These are phyloP conservation scores for Hipparchia semele DNA, from an alignment of 2,888 invertebrate species.

Conservation along the genomic window DNA sequence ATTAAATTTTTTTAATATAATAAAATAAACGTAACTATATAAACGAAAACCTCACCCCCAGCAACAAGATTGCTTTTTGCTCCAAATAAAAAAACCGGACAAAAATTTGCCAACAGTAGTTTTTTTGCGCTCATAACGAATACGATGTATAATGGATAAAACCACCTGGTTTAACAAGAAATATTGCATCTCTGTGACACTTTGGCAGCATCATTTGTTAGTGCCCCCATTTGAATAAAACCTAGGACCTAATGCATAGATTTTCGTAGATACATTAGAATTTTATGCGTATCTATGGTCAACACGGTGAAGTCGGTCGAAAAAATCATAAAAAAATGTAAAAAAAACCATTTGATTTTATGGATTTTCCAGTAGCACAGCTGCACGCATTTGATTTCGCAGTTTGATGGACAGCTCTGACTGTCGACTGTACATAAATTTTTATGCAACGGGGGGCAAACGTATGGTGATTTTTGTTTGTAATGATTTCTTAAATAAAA, in stretches of 20 bases:
- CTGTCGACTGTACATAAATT: conserved; percentile 53
- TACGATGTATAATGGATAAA: conserved; percentile 74
- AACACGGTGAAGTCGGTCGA: conserved; percentile 41
- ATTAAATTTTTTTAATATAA: no score
- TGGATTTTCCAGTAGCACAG: conserved; percentile 31
- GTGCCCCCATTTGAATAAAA: conserved; percentile 69
- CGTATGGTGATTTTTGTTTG: conserved; percentile 55
- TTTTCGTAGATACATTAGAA: conserved; percentile 50
- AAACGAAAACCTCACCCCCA: conserved; percentile 8
- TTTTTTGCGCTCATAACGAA: conserved; percentile 56
- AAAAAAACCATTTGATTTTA: conserved; percentile 26
- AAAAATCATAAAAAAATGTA: conserved; percentile 15
- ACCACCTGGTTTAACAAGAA: conserved; percentile 75
- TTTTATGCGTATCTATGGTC: conserved; percentile 44
- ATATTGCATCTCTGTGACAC: conserved; percentile 73
- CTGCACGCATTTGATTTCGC: conserved; percentile 33
- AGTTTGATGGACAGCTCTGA: conserved; percentile 39
- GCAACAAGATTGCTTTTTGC: conserved; percentile 16
- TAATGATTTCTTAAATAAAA: conserved; percentile 51
- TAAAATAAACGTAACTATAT: neutral
- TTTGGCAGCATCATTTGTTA: conserved; percentile 75
- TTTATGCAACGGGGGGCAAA: conserved; percentile 59
- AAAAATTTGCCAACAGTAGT: conserved; percentile 43
- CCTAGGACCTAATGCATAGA: conserved; percentile 55
- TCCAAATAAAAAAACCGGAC: conserved; percentile 27